These are phyloP conservation scores for Podocnemis expansa DNA, from an alignment of 2,113 vertebrate species.

Conservation along the genomic window DNA sequence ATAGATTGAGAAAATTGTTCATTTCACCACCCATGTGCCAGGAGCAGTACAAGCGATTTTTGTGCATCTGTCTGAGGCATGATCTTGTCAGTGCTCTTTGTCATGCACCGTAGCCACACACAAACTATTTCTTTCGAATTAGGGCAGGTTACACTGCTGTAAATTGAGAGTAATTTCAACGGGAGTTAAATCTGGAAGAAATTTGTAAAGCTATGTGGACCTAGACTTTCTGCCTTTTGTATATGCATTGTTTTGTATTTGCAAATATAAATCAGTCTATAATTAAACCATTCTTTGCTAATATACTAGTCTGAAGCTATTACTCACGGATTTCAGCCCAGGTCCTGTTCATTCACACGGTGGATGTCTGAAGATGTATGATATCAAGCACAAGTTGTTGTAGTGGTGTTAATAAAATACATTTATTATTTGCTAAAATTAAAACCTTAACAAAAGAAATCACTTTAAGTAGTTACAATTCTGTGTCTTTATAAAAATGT, in stretches of 20 bases:
- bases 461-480: background rate
- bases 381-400: conserved; percentile 84
- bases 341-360: conserved; percentile 80
- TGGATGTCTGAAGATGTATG: conserved; percentile 77
- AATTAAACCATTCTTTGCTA: background rate
- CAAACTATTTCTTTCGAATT: background rate
- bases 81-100: background rate
- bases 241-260: background rate
- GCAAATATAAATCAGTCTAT: background rate
- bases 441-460: conserved; percentile 70
- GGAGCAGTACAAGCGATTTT: background rate
- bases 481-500: background rate
- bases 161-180: conserved; percentile 26
- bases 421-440: conserved; percentile 81
- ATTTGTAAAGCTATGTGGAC: background rate
- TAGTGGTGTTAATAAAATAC: conserved; percentile 75
- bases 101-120: background rate
- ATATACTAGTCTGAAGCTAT: background rate
- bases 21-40: background rate
- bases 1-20: background rate
- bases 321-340: conserved; percentile 82
- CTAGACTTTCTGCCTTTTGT: background rate
- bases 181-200: background rate
- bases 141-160: background rate
- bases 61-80: background rate